Evolutionary conservation across 2,888 invertebrate species (phyloP), one percentile per base, ranked within the genome.

Genomic region (Cerceris ruficornis): DNA sequence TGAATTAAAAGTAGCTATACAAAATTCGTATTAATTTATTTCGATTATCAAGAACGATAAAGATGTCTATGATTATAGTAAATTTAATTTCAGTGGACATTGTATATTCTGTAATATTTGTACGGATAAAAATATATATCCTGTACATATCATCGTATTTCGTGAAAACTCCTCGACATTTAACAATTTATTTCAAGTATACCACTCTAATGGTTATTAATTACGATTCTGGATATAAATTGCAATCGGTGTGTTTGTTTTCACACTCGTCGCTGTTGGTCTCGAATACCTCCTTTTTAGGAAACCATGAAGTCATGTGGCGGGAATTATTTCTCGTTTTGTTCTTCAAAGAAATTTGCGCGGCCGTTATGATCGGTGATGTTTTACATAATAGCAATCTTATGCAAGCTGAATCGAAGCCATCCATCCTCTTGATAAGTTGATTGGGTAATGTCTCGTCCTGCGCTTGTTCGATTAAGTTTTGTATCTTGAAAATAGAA

Each of bases 341-440:
- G 77, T 88, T 84, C 90, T 90, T 93, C 72, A 96, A 93, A 0
- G 95, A 94, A 72, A 94, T 93, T 88, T 97, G 97, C 95, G 97
- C 96, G 82, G 95, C 95, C 93, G 94, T 94, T 76, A 97, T 95
- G 76, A 97, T 95, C 0, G 97, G 97, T 0, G 96, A 94, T 79
- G 94, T 94, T 93, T 97, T 97, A 90, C 97, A 97, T 77, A 97
- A 93, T 46, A 97, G 92, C 43, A 96, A 92, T 87, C 95, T 94
- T 2, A 96, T 93, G 85, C 97, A 97, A 65, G 95, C 95, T 0
- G 94, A 95, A 83, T 96, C 95, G 75, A 94, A 93, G 14, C 93
- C 93, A 6, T 94, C 92, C 62, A 96, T 93, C 79, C 94, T 92
- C 9, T 95, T 93, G 64, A 96, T 94, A 46, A 97, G 91, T 39